Percentiles rank a stretch among this genome's conserved stretches.
Conservation (phyloP, 2,888 invertebrate species). For the Eulithis testata region DNA sequence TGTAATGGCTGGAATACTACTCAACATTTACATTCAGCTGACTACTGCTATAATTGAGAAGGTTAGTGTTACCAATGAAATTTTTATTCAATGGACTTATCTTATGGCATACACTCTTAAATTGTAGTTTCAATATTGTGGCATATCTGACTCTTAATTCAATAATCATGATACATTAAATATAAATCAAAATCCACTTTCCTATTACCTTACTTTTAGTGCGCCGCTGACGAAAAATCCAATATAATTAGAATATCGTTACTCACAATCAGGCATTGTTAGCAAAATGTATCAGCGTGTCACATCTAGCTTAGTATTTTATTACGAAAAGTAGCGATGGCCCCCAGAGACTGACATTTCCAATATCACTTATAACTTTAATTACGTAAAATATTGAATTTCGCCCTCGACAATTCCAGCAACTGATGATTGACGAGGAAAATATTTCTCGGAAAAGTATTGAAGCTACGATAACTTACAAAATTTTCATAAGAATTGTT, state of each 20-base stretch:
- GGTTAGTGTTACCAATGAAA: slow-evolving; percentile 48
- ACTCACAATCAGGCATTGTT: background rate
- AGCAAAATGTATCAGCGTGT: background rate
- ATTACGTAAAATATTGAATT: slow-evolving; percentile 18
- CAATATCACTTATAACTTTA: slow-evolving; percentile 23
- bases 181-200: too few relatives aligned
- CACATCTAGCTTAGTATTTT: background rate
- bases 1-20: slow-evolving; percentile 64
- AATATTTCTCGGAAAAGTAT: slow-evolving; percentile 11
- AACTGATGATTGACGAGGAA: slow-evolving; percentile 6
- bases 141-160: too few relatives aligned
- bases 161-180: too few relatives aligned
- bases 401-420: slow-evolving; percentile 12
- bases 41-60: slow-evolving; percentile 77
- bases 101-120: background rate
- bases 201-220: too few relatives aligned
- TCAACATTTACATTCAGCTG: slow-evolving; percentile 77
- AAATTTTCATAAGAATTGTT: background rate
- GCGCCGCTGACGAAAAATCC: too few relatives aligned
- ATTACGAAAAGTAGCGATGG: slow-evolving; percentile 10
- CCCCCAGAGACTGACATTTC: slow-evolving; percentile 21
- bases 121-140: too few relatives aligned
- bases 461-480: slow-evolving; percentile 2
- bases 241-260: background rate
- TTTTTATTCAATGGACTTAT: background rate